Conservation (phyloP, 2,797 vertebrate genomes). For the Aythya fuligula region DNA sequence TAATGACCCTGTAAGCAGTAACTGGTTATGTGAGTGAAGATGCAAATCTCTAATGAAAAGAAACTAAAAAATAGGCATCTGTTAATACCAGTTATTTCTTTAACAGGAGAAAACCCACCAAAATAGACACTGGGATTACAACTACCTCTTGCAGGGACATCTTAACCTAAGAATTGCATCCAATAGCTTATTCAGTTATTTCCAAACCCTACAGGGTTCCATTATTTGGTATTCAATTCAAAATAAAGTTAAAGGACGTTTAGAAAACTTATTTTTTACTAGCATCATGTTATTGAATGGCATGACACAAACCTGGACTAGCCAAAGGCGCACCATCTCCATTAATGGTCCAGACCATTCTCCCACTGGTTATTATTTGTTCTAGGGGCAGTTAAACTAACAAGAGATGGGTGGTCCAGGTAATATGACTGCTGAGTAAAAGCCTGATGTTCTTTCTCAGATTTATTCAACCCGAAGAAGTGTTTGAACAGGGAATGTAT, state of each 20-base stretch:
- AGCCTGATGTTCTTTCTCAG: background rate
- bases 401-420: slow-evolving; percentile 22
- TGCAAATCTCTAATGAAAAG: slow-evolving; percentile 62
- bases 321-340: background rate
- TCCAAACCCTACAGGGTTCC: background rate
- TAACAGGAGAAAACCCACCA: slow-evolving; percentile 10
- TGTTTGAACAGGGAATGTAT: background rate
- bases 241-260: background rate
- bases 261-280: background rate
- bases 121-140: background rate
- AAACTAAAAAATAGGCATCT: slow-evolving; percentile 33
- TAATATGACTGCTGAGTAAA: background rate
- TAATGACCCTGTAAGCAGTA: slow-evolving; percentile 63
- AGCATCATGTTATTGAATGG: background rate
- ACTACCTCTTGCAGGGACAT: background rate
- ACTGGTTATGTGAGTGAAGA: slow-evolving; percentile 51
- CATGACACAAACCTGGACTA: background rate
- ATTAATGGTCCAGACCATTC: background rate
- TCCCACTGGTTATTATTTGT: background rate
- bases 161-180: background rate
- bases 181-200: background rate
- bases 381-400: slow-evolving; percentile 2
- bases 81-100: slow-evolving; percentile 8
- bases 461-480: background rate
- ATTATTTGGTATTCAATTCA: background rate